Percentiles rank a stretch among this genome's conserved stretches.
phyloP scores from a whole-genome alignment of 2,888 invertebrate genomes.

The Papilio demoleus region DNA sequence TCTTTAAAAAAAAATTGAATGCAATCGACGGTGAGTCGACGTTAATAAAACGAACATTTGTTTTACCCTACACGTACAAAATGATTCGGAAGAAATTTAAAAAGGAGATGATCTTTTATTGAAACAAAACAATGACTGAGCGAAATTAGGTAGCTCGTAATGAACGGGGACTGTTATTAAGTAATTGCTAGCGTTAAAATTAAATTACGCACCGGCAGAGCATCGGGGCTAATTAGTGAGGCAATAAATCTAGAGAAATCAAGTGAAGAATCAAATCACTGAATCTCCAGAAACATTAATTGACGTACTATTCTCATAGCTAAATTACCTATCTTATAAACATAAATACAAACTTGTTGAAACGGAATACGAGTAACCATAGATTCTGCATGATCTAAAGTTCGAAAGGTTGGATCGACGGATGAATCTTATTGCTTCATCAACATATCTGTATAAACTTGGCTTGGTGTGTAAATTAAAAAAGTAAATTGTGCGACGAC shows the following conservation, averaged over 20 bases:
- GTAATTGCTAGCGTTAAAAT: slow-evolving; percentile 72
- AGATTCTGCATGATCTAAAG: background rate
- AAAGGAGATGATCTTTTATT: slow-evolving; percentile 67
- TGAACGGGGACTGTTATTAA: slow-evolving; percentile 71
- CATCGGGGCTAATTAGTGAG: slow-evolving; percentile 64
- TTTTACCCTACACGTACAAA: slow-evolving; percentile 53
- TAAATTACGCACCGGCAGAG: slow-evolving; percentile 67
- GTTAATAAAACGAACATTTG: slow-evolving; percentile 60
- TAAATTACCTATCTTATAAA: slow-evolving; percentile 28
- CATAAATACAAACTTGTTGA: slow-evolving; percentile 13
- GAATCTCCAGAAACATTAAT: slow-evolving; percentile 50
- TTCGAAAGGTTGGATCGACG: too few relatives aligned
- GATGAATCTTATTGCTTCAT: too few relatives aligned
- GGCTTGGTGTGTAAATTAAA: too few relatives aligned
- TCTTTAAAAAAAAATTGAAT: slow-evolving; percentile 65
- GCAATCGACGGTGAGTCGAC: slow-evolving; percentile 75
- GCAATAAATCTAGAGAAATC: slow-evolving; percentile 68
- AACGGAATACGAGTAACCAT: background rate
- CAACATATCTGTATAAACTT: too few relatives aligned
- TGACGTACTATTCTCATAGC: slow-evolving; percentile 43
- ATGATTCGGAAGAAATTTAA: slow-evolving; percentile 63
- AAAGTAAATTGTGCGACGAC: too few relatives aligned
- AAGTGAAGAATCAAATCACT: slow-evolving; percentile 62
- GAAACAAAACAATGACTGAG: slow-evolving; percentile 73
- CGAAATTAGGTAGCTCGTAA: slow-evolving; percentile 62